A percentile compares a stretch with the other conserved stretches of the same genome.
Evolutionary conservation across 2,797 vertebrate genomes (phyloP).

Genomic region (Hemitrygon akajei): DNA sequence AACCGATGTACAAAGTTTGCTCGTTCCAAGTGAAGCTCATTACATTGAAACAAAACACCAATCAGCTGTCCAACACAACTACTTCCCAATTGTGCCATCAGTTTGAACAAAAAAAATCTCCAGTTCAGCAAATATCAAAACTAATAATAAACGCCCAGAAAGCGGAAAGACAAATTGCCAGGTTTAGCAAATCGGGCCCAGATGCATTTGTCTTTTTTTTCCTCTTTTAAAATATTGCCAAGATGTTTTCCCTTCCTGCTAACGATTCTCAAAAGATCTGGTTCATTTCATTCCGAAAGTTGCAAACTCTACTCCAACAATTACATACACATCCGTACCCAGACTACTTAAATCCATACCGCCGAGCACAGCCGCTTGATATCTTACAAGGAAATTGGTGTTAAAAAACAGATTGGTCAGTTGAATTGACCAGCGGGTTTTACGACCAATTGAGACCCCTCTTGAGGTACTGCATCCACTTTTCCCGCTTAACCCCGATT

Average conservation of each 20-base stretch:
- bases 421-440: too few relatives aligned
- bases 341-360: too few relatives aligned
- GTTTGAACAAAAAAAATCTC: neutral
- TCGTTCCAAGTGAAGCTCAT: neutral
- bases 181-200: neutral
- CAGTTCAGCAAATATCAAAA: neutral
- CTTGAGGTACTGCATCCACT: too few relatives aligned
- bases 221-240: neutral
- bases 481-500: neutral
- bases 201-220: too few relatives aligned
- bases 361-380: neutral
- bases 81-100: neutral
- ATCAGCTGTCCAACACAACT: neutral
- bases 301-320: too few relatives aligned
- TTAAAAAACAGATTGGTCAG: too few relatives aligned
- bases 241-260: neutral
- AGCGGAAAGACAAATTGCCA: neutral
- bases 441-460: too few relatives aligned
- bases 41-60: neutral
- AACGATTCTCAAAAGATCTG: neutral
- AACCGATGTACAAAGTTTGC: neutral
- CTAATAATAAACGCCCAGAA: neutral
- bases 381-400: neutral
- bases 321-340: neutral
- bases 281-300: neutral